These are phyloP conservation scores for Conchocele bisecta DNA, from an alignment of 2,888 invertebrate genomes.

Conservation along the genomic window DNA sequence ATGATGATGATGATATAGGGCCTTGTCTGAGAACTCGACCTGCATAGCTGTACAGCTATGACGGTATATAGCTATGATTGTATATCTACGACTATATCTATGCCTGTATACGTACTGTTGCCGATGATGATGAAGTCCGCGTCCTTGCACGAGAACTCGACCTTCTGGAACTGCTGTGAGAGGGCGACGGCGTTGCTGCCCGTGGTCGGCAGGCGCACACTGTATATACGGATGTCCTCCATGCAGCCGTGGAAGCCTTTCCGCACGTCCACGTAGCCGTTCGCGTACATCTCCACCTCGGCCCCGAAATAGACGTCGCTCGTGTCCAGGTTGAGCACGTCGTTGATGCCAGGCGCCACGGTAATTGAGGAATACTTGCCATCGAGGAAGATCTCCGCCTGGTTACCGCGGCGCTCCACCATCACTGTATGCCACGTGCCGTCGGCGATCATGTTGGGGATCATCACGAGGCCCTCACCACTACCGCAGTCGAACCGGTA, in stretches of 20 bases:
- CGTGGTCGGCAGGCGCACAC: slow-evolving; percentile 87
- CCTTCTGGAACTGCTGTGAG: slow-evolving; percentile 81
- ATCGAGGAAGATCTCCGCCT: slow-evolving; percentile 91
- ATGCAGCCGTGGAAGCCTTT: slow-evolving; percentile 96
- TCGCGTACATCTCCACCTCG: slow-evolving; percentile 85
- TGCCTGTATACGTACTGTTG: slow-evolving; percentile 66
- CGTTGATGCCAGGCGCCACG: slow-evolving; percentile 90
- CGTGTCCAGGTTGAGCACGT: slow-evolving; percentile 92
- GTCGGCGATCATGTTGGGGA: slow-evolving; percentile 90
- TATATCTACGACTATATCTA: too few species aligned
- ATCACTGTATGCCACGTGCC: slow-evolving; percentile 92
- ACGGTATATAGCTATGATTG: too few species aligned
- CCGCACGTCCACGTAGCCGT: slow-evolving; percentile 85
- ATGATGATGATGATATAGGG: too few species aligned
- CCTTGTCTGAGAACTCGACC: too few species aligned
- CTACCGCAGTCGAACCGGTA: slow-evolving; percentile 96
- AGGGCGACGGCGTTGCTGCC: slow-evolving; percentile 83
- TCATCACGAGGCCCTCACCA: slow-evolving; percentile 92
- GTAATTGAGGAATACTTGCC: slow-evolving; percentile 88
- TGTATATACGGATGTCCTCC: slow-evolving; percentile 91
- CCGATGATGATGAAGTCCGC: slow-evolving; percentile 48
- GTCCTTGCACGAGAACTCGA: slow-evolving; percentile 82
- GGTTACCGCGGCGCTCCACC: slow-evolving; percentile 90
- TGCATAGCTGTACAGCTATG: not conserved
- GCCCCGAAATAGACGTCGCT: slow-evolving; percentile 94